These are phyloP conservation scores for Phania funesta DNA, from an alignment of 2,888 invertebrate genomes.

Conservation along the genomic window DNA sequence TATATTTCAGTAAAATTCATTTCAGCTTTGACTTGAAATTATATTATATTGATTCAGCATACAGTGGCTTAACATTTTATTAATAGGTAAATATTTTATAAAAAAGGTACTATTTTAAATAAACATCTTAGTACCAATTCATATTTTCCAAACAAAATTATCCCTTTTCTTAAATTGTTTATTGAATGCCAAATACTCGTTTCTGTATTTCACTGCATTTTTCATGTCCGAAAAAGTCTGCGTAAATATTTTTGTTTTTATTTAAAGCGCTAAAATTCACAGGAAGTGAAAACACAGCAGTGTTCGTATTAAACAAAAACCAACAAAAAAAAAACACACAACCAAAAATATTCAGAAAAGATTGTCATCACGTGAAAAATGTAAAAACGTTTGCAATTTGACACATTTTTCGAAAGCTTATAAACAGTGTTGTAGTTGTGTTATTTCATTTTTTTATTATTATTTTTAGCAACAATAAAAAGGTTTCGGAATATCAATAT, in stretches of 20 bases:
- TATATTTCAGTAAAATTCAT: no score
- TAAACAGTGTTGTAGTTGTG: slow-evolving; percentile 50
- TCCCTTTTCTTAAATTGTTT: not conserved
- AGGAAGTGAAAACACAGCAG: slow-evolving; percentile 78
- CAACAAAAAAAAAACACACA: not conserved
- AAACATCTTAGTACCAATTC: not conserved
- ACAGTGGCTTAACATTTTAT: no score
- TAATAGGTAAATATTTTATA: no score
- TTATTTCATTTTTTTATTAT: not conserved
- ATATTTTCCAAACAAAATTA: not conserved
- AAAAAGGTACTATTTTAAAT: not conserved
- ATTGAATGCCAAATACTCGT: slow-evolving; percentile 49
- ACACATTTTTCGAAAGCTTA: slow-evolving; percentile 69
- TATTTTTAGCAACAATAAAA: not conserved
- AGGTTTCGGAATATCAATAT: slow-evolving; percentile 20
- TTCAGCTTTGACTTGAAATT: no score
- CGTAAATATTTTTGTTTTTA: slow-evolving; percentile 47
- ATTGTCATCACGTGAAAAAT: slow-evolving; percentile 76
- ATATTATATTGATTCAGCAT: no score
- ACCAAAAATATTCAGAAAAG: slow-evolving; percentile 66
- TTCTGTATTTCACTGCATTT: slow-evolving; percentile 6
- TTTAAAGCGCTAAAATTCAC: slow-evolving; percentile 70
- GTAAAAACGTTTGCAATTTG: slow-evolving; percentile 69
- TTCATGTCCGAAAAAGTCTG: slow-evolving; percentile 40
- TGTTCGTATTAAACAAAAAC: slow-evolving; percentile 27